Evolutionary conservation across 2,797 vertebrate species (phyloP).

Genomic region (Sebastes trivittatus): DNA sequence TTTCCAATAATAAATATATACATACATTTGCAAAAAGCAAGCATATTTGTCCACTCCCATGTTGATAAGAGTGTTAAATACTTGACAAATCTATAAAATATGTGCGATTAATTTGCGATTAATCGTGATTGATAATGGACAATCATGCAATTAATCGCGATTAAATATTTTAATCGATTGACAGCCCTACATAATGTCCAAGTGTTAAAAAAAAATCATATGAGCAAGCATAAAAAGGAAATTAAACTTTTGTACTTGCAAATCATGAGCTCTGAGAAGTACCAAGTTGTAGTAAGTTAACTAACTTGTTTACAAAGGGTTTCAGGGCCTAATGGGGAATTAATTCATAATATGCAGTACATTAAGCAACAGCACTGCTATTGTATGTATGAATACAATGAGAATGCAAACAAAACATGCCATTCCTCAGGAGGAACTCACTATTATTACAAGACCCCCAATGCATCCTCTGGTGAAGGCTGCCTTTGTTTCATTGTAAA

Average conservation of each 20-base stretch:
- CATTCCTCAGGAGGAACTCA: background rate
- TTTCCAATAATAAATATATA: too few species aligned
- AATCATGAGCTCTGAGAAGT: background rate
- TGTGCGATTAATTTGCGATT: too few species aligned
- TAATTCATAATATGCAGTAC: background rate
- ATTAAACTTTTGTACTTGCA: too few species aligned
- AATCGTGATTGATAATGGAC: too few species aligned
- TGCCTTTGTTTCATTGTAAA: conserved; percentile 29
- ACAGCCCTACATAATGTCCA: too few species aligned
- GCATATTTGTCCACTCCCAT: too few species aligned
- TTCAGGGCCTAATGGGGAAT: background rate
- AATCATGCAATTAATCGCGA: too few species aligned
- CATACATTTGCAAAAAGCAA: too few species aligned
- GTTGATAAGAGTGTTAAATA: too few species aligned
- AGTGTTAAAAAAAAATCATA: background rate
- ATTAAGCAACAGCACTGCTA: background rate
- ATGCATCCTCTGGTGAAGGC: background rate
- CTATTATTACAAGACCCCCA: background rate
- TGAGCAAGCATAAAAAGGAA: too few species aligned
- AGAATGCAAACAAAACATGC: background rate
- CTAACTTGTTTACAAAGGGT: background rate
- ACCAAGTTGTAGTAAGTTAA: background rate
- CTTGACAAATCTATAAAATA: too few species aligned
- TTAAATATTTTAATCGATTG: too few species aligned
- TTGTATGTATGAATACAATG: background rate